Evolutionary conservation across 2,113 vertebrate species (phyloP).

Genomic region (Chaenocephalus aceratus): DNA sequence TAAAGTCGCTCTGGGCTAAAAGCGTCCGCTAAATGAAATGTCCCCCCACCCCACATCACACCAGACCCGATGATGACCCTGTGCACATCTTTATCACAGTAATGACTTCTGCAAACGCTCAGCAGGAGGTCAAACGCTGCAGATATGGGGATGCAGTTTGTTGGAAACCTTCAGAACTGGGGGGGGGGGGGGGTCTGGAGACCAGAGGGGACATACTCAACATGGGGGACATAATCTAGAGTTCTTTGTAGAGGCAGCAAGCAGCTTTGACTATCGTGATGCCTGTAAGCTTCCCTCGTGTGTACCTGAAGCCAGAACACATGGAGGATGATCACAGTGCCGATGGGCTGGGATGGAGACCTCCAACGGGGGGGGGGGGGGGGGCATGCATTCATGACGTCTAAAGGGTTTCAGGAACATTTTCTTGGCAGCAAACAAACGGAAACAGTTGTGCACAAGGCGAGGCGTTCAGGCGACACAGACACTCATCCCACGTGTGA

Average conservation of each 20-base stretch:
- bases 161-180: conserved; percentile 23
- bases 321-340: conserved; percentile 44
- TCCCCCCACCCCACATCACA: conserved; percentile 34
- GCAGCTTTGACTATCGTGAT: neutral
- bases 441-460: neutral
- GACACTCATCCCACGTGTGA: no score
- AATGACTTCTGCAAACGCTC: conserved; percentile 34
- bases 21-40: no score
- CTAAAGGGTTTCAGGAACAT: neutral
- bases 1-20: no score
- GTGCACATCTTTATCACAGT: conserved; percentile 41
- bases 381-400: conserved; percentile 25
- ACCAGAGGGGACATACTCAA: no score
- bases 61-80: conserved; percentile 59
- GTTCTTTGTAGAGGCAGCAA: conserved; percentile 7
- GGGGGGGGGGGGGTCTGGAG: conserved; percentile 3
- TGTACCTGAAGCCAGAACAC: conserved; percentile 68
- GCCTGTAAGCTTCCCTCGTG: conserved; percentile 53
- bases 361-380: neutral
- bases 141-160: conserved; percentile 54
- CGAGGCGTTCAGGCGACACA: conserved; percentile 34
- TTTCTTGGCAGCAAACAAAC: conserved; percentile 20
- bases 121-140: conserved; percentile 44
- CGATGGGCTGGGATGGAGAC: conserved; percentile 36
- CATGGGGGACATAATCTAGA: neutral